phyloP scores from a whole-genome alignment of 2,888 invertebrate genomes.

The Scaptomyza parva region DNA sequence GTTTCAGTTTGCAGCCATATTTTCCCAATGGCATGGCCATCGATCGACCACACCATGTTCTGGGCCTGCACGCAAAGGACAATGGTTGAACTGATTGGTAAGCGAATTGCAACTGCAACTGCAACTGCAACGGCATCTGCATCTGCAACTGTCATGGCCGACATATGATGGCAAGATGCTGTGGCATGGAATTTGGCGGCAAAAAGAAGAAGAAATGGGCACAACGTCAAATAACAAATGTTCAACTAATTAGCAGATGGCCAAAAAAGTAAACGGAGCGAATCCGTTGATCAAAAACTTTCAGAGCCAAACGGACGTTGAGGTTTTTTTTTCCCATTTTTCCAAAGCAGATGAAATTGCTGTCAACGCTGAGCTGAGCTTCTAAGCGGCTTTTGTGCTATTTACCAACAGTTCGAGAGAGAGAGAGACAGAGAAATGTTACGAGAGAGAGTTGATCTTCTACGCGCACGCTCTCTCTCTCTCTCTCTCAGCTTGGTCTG shows the following conservation, averaged over 20 bases:
- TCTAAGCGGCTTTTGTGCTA: constrained; percentile 68
- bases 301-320: constrained; percentile 39
- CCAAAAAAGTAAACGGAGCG: constrained; percentile 45
- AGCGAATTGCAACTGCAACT: constrained; percentile 12
- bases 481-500: constrained; percentile 43
- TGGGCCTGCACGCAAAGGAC: constrained; percentile 19
- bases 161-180: constrained; percentile 70
- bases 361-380: constrained; percentile 64
- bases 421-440: constrained; percentile 21
- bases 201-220: constrained; percentile 28
- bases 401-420: constrained; percentile 37
- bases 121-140: constrained; percentile 54
- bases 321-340: constrained; percentile 47
- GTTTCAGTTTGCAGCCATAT: constrained; percentile 26
- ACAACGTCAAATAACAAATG: constrained; percentile 18
- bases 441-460: constrained; percentile 23
- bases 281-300: constrained; percentile 40
- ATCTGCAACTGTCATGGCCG: constrained; percentile 72
- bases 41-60: constrained; percentile 56
- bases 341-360: constrained; percentile 52
- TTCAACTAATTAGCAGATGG: constrained; percentile 59
- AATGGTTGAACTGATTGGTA: constrained; percentile 65
- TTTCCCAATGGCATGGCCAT: constrained; percentile 44
- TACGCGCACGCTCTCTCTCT: constrained; percentile 10
- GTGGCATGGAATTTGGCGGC: constrained; percentile 71